Evolutionary conservation across 2,113 vertebrate genomes (phyloP).

Genomic region (Onychorhynchus coronatus): DNA sequence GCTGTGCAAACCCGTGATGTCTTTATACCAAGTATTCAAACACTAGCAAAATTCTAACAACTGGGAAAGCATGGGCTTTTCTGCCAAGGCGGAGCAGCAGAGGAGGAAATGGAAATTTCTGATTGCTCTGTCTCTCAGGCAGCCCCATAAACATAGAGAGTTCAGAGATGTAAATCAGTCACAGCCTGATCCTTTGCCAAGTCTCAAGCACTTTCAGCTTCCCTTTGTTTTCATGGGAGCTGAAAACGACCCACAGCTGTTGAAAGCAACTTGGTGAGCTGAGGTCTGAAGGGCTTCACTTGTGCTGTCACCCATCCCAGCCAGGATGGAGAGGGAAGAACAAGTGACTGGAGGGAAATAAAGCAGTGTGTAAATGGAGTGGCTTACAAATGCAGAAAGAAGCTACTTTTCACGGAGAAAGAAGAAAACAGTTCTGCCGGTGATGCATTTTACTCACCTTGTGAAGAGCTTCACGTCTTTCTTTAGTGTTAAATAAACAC

Average conservation of each 20-base stretch:
- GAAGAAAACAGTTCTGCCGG: neutral
- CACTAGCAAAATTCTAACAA: neutral
- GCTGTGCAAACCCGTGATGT: neutral
- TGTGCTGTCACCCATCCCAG: neutral
- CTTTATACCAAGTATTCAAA: neutral
- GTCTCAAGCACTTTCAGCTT: neutral
- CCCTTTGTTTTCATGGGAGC: neutral
- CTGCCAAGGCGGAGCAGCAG: neutral
- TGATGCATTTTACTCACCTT: neutral
- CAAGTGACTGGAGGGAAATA: neutral
- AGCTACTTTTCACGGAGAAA: neutral
- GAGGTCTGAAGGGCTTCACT: neutral
- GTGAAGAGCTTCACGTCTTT: neutral
- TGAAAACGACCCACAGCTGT: neutral
- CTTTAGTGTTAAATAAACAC: slow-evolving; percentile 31
- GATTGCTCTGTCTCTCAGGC: neutral
- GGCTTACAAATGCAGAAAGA: neutral
- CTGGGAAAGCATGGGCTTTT: neutral
- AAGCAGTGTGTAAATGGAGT: neutral
- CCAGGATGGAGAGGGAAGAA: neutral
- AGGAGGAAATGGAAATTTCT: neutral
- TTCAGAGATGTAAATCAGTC: neutral
- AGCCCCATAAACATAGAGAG: neutral
- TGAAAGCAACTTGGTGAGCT: neutral
- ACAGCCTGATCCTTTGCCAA: neutral